phyloP scores from a whole-genome alignment of 2,888 invertebrate genomes.

The Morpho deidamia region DNA sequence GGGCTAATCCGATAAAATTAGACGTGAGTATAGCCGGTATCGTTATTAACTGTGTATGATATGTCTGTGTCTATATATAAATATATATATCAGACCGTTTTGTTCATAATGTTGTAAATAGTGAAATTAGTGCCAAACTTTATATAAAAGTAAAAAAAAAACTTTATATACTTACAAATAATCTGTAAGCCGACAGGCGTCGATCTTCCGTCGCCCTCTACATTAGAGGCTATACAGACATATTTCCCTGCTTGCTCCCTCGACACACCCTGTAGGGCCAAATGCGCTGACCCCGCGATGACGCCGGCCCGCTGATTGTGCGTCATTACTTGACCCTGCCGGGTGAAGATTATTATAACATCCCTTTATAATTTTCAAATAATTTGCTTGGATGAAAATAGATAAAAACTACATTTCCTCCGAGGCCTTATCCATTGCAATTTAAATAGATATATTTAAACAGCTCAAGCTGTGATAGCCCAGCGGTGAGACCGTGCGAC shows the following conservation, averaged over 20 bases:
- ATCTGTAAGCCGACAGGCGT: slow-evolving; percentile 89
- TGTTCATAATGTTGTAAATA: too few species aligned
- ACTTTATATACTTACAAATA: slow-evolving; percentile 85
- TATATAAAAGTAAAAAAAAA: too few species aligned
- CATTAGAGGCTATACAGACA: slow-evolving; percentile 93
- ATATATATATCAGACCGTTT: too few species aligned
- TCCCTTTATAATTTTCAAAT: background rate
- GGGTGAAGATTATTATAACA: slow-evolving; percentile 18
- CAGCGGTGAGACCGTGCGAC: too few species aligned
- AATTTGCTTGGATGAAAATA: background rate
- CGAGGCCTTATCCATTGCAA: too few species aligned
- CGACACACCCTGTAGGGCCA: slow-evolving; percentile 89
- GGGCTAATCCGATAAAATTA: too few species aligned
- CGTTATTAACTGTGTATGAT: too few species aligned
- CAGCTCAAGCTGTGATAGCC: too few species aligned
- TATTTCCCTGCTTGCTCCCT: slow-evolving; percentile 92
- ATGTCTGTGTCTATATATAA: too few species aligned
- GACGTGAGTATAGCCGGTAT: too few species aligned
- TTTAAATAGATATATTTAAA: background rate
- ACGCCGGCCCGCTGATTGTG: slow-evolving; percentile 93
- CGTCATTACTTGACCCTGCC: slow-evolving; percentile 89
- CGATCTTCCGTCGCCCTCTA: slow-evolving; percentile 93
- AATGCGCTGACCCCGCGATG: slow-evolving; percentile 89
- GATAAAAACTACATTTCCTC: too few species aligned
- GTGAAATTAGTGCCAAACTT: too few species aligned